Evolutionary conservation across 1,140 invertebrate species (phyloP).

Genomic region (Contarinia nasturtii): DNA sequence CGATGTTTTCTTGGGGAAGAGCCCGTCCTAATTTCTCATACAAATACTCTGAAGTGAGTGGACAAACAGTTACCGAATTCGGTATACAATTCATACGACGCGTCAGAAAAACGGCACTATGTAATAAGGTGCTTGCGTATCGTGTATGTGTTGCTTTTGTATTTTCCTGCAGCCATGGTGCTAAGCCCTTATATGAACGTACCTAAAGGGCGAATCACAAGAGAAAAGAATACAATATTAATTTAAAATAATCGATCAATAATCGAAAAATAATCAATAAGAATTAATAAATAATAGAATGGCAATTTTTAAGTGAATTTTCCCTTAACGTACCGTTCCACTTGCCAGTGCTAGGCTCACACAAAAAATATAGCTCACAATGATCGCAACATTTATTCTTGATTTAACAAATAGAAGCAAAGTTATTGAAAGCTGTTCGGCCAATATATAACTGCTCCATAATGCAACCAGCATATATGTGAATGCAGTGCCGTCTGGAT

Average conservation of each 20-base stretch:
- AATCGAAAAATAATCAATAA: too few relatives aligned
- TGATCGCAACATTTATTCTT: constrained; percentile 50
- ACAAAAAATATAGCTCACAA: constrained; percentile 52
- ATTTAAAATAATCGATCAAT: too few relatives aligned
- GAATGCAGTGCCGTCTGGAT: constrained; percentile 14
- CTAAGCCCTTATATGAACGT: constrained; percentile 47
- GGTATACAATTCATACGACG: constrained; percentile 18
- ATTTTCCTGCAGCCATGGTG: constrained; percentile 62
- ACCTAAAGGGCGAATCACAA: too few relatives aligned
- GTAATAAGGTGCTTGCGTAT: constrained; percentile 52
- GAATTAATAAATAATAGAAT: constrained; percentile 10
- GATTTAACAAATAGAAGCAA: constrained; percentile 64
- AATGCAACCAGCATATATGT: constrained; percentile 41
- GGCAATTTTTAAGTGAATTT: too few relatives aligned
- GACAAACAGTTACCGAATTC: constrained; percentile 20
- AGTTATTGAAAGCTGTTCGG: constrained; percentile 67
- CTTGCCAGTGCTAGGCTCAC: constrained; percentile 56
- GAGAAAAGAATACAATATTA: background rate
- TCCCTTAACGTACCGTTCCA: constrained; percentile 65
- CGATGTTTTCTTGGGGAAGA: constrained; percentile 25
- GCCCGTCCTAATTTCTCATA: constrained; percentile 21
- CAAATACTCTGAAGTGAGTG: constrained; percentile 19
- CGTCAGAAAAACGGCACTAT: constrained; percentile 40
- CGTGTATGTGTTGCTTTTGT: constrained; percentile 56
- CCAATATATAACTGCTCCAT: constrained; percentile 60